These are phyloP conservation scores for Bembecia ichneumoniformis DNA, from an alignment of 2,888 invertebrate species.

Conservation along the genomic window DNA sequence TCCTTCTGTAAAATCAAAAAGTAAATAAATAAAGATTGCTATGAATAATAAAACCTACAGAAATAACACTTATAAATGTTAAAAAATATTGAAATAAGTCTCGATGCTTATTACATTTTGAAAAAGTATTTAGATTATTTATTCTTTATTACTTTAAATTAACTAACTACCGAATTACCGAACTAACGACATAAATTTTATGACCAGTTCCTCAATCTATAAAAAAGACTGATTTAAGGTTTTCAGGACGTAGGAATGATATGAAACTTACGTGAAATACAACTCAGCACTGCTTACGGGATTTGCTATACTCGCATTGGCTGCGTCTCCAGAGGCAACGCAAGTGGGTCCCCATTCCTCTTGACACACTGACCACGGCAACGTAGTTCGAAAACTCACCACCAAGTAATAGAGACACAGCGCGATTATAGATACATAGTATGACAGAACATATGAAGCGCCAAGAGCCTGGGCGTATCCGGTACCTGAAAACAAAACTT, in stretches of 20 bases:
- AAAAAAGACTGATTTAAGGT: background rate
- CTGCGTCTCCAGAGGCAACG: constrained; percentile 45
- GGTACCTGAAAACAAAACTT: constrained; percentile 61
- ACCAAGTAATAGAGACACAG: constrained; percentile 81
- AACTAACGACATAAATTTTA: no score
- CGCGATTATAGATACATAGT: constrained; percentile 83
- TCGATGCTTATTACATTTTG: no score
- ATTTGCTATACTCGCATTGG: constrained; percentile 22
- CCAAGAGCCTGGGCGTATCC: constrained; percentile 78
- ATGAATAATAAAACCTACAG: background rate
- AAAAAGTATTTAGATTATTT: background rate
- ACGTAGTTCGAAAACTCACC: constrained; percentile 76
- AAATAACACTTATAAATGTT: no score
- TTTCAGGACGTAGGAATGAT: background rate
- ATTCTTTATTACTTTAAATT: no score
- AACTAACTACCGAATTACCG: no score
- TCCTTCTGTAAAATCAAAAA: constrained; percentile 22
- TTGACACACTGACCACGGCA: constrained; percentile 82
- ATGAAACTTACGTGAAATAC: constrained; percentile 68
- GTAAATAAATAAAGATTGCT: constrained; percentile 2
- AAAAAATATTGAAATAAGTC: no score
- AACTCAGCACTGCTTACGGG: constrained; percentile 70
- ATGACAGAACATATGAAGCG: constrained; percentile 77
- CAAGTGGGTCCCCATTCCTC: constrained; percentile 65
- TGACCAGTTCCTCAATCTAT: no score